Evolutionary conservation across 2,113 vertebrate species (phyloP), one percentile per base, ranked within the genome.

Genomic region (Hyperoodon ampullatus): DNA sequence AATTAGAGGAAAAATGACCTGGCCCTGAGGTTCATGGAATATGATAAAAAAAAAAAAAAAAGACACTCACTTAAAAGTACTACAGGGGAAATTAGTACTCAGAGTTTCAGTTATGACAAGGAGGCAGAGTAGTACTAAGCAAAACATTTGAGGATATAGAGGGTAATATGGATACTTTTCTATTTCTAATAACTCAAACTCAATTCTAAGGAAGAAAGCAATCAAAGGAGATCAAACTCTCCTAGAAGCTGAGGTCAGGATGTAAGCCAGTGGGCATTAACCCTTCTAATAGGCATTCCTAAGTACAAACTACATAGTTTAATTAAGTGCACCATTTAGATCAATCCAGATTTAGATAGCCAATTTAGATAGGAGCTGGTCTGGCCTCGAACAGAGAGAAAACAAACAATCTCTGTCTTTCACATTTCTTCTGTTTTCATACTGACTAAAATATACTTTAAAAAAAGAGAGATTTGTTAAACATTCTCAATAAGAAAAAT

Each of bases 311-410:
- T 70, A 94, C 78, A 65, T 63, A 90, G 55, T 90, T 95, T 95
- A 88, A 95, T 95, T 91, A 95, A 89, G 30, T 60, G 65, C 14
- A 80, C 2, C 65, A 50, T 35, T 55, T 75, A 75, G 21, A 96
- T 95, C 87, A 91, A 83, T 92, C 70, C 58, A 90, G 44, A 95
- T 89, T 91, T 94, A 93, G 47, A 94, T 77, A 83, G 66, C 28
- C 70, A 93, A 78, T 83, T 83, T 89, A 95, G 44, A 77, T 60
- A 88, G 24, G 60, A 92, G n/a, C 39, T 88, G 26, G 42, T 83
- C 68, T 94, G 82, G 55, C 47, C 78, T 23, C 70, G 74, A 96
- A 92, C 23, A 39, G 42, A 61, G 6, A 90, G 12, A 68, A 81
- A 88, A 30, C 42, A 30, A 47, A 75, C 68, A 78, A 94, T 53